Conservation (phyloP, 2,888 invertebrate genomes). For the Epirrhoe alternata region DNA sequence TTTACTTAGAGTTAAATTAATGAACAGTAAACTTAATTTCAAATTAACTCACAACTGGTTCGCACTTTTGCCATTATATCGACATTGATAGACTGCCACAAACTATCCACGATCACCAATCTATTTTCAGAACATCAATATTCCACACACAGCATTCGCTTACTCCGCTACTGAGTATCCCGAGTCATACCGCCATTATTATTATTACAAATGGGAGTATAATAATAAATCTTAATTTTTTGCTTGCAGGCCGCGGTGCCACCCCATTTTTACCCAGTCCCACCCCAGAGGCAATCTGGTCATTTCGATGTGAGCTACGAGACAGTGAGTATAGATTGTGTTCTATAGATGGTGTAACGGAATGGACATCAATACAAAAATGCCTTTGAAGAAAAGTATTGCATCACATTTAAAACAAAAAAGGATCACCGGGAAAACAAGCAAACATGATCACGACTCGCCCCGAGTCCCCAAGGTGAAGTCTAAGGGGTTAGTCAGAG, state of each 20-base stretch:
- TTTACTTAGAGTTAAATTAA: not conserved
- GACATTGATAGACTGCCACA: conserved; percentile 8
- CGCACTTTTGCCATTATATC: not conserved
- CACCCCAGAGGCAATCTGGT: conserved; percentile 55
- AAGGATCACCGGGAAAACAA: too few relatives aligned
- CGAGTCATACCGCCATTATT: conserved; percentile 61
- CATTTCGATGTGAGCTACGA: conserved; percentile 37
- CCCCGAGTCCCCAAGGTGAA: too few relatives aligned
- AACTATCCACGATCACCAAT: conserved; percentile 17
- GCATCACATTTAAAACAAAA: too few relatives aligned
- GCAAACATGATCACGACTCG: too few relatives aligned
- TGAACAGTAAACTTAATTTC: not conserved
- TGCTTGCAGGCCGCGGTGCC: conserved; percentile 70
- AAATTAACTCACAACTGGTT: not conserved
- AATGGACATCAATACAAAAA: not conserved
- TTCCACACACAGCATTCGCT: conserved; percentile 41
- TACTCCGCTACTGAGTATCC: conserved; percentile 38
- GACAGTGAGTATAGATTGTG: conserved; percentile 35
- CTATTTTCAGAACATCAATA: conserved; percentile 34
- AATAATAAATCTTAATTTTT: conserved; percentile 80
- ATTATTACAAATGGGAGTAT: conserved; percentile 63
- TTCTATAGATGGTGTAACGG: conserved; percentile 14
- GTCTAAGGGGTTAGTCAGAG: too few relatives aligned
- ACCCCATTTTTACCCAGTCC: conserved; percentile 69
- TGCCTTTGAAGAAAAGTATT: too few relatives aligned